Conservation (phyloP, 2,113 vertebrate species). For the Epinephelus fuscoguttatus region DNA sequence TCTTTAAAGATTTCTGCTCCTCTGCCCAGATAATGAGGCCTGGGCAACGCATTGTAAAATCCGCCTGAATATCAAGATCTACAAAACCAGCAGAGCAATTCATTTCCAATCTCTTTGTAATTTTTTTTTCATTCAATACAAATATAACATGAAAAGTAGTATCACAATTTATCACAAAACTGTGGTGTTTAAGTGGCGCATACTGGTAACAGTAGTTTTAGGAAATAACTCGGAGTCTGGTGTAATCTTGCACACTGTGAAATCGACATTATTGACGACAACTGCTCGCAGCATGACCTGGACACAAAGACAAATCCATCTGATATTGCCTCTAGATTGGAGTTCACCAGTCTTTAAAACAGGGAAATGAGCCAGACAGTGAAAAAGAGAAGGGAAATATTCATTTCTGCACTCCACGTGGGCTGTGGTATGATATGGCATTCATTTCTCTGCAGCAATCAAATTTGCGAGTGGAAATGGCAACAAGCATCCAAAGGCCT, state of each 20-base stretch:
- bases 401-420: slow-evolving; percentile 39
- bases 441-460: slow-evolving; percentile 75
- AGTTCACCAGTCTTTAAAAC: slow-evolving; percentile 40
- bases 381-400: slow-evolving; percentile 51
- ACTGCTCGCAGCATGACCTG: slow-evolving; percentile 39
- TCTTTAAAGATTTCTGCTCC: slow-evolving; percentile 46
- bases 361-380: slow-evolving; percentile 36
- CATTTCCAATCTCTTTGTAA: slow-evolving; percentile 10
- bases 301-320: slow-evolving; percentile 44
- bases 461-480: slow-evolving; percentile 71
- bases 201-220: slow-evolving; percentile 19
- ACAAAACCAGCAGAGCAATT: not conserved
- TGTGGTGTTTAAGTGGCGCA: slow-evolving; percentile 5
- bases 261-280: slow-evolving; percentile 46
- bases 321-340: slow-evolving; percentile 38
- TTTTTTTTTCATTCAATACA: slow-evolving; percentile 12
- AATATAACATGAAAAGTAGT: slow-evolving; percentile 27
- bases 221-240: slow-evolving; percentile 23
- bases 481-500: slow-evolving; percentile 70
- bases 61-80: slow-evolving; percentile 31
- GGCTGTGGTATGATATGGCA: slow-evolving; percentile 65
- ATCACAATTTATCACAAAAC: slow-evolving; percentile 14
- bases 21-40: slow-evolving; percentile 52
- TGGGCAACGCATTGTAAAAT: not conserved
- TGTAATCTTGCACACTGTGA: slow-evolving; percentile 43